Conservation (phyloP, 64 coral and sea anemone species). For the Trachythela sp. region DNA sequence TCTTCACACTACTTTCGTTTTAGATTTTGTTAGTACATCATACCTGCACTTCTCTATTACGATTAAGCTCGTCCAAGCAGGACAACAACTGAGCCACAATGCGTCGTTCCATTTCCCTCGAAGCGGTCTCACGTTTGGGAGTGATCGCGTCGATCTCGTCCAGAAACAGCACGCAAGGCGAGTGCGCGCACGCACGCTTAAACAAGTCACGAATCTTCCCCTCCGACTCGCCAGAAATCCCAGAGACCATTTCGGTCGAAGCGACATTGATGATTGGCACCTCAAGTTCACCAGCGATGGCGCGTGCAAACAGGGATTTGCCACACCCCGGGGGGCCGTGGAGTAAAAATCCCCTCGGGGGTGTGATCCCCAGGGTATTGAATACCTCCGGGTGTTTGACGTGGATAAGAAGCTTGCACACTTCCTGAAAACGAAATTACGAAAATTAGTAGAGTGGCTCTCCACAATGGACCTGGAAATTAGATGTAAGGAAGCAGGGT, state of each 20-base stretch:
- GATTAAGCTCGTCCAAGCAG: not conserved
- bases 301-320: not conserved
- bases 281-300: not conserved
- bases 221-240: not conserved
- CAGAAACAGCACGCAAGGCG: not conserved
- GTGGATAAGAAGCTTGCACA: slow-evolving; percentile 82
- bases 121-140: not conserved
- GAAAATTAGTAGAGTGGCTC: too few relatives aligned
- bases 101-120: not conserved
- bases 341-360: not conserved
- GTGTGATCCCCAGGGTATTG: slow-evolving; percentile 56
- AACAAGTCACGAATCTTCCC: not conserved
- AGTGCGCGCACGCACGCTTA: not conserved
- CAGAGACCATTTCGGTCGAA: not conserved
- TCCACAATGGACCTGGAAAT: too few relatives aligned
- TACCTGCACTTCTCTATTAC: slow-evolving; percentile 29
- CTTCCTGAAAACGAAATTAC: slow-evolving; percentile 4
- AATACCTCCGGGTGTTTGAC: slow-evolving; percentile 96
- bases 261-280: not conserved
- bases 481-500: too few relatives aligned
- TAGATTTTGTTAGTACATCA: too few relatives aligned
- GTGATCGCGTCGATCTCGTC: not conserved
- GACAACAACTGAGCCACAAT: not conserved
- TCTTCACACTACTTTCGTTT: too few relatives aligned
- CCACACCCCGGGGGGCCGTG: not conserved